Evolutionary conservation across 64 coral and sea anemone species (phyloP), one percentile per base, ranked within the genome.

Genomic region (Montipora efflorescens): DNA sequence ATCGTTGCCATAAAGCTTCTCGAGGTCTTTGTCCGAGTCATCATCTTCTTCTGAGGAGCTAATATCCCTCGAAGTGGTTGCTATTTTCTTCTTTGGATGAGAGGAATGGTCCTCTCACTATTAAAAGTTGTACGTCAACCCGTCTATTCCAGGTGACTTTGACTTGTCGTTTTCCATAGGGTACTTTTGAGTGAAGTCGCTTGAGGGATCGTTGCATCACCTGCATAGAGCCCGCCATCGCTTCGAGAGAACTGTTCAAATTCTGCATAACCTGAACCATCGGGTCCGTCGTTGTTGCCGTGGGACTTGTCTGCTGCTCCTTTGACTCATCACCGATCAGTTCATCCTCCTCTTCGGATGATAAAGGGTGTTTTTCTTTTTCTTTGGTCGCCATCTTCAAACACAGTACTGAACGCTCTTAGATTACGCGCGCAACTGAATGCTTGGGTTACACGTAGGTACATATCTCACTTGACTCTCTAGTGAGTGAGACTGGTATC

Each of bases 21-120:
- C 25, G 14, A 81, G 8, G 16, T 91, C 89, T 48, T 5, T 20
- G 36, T 82, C 77, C 47, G 64, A 81, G 77, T 91, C 89, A 47
- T 88, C 88, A 78, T 90, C 77, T 15, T 71, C 58, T 5, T 91
- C 76, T 62, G 89, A 79, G 28, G 25, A 25, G 28, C 28, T 36
- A 36, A 36, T 36, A 66, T 51, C 74, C 16, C 66, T n/a, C 9
- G 76, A 68, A 55, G 59, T 36, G 28, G 28, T 36, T 78, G 20
- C 78, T 91, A 64, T 50, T 81, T 71, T 81, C 77, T 13, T 64
- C 77, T 82, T 53, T 91, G 28, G 28, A 36, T 36, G 1, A 36
- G 28, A 36, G 45, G 48, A 78, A 77, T 14, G 14, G 51, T 71
- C 0, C 20, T 36, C 51, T 74, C 15, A 67, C 49, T 7, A 22